phyloP scores from a whole-genome alignment of 1,140 invertebrate species.

The Plutomurus gul region DNA sequence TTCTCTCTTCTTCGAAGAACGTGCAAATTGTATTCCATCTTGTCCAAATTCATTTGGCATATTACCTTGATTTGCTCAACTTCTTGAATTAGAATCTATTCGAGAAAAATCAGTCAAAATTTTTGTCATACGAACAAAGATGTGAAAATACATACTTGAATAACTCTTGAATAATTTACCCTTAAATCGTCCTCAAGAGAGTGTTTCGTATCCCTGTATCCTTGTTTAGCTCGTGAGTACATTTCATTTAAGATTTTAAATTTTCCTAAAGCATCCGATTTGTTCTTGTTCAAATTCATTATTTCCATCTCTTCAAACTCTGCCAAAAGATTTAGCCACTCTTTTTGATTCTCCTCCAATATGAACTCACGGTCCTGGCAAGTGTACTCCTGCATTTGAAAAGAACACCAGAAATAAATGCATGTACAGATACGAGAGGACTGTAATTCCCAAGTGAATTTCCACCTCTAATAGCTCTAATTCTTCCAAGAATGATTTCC shows the following conservation, averaged over 20 bases:
- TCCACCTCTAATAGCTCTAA: constrained; percentile 47
- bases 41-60: constrained; percentile 49
- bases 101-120: background rate
- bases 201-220: constrained; percentile 31
- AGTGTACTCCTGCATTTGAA: constrained; percentile 44
- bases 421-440: background rate
- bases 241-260: constrained; percentile 43
- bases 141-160: no score
- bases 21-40: constrained; percentile 51
- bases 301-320: constrained; percentile 43
- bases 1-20: constrained; percentile 39
- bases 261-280: constrained; percentile 38
- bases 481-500: constrained; percentile 46
- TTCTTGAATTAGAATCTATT: constrained; percentile 41
- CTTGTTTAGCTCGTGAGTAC: constrained; percentile 35
- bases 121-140: no score
- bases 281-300: constrained; percentile 34
- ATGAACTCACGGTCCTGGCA: constrained; percentile 40
- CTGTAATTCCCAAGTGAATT: background rate
- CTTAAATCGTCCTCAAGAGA: constrained; percentile 46
- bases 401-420: background rate
- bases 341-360: constrained; percentile 47
- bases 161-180: constrained; percentile 32
- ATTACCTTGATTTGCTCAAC: constrained; percentile 48
- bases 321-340: constrained; percentile 44